These are phyloP conservation scores for Polypedilum vanderplanki DNA, from an alignment of 1,140 invertebrate species.

Conservation along the genomic window DNA sequence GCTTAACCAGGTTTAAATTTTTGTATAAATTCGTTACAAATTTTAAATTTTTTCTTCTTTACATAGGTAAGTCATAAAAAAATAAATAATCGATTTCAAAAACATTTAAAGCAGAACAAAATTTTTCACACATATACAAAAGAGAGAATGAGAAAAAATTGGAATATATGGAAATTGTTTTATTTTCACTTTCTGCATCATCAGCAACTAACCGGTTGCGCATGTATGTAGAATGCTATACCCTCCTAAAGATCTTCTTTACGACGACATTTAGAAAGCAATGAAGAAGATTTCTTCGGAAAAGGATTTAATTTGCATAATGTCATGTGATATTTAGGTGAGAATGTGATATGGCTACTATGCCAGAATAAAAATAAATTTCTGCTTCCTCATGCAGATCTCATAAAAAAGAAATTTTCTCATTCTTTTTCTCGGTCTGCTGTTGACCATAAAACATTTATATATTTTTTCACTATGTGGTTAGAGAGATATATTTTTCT, in stretches of 20 bases:
- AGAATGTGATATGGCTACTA: constrained; percentile 22
- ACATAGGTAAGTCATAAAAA: too few species aligned
- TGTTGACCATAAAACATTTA: constrained; percentile 19
- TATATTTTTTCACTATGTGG: neutral
- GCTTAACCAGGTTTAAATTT: too few species aligned
- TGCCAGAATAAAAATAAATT: neutral
- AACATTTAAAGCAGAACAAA: too few species aligned
- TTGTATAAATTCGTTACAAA: too few species aligned
- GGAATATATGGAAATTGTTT: constrained; percentile 27
- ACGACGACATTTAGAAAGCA: too few species aligned
- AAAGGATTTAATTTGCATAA: constrained; percentile 26
- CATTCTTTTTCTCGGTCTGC: neutral
- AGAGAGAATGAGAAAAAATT: neutral
- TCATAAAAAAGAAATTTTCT: constrained; percentile 20
- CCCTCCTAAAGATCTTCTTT: neutral
- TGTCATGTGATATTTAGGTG: constrained; percentile 22
- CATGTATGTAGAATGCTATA: neutral
- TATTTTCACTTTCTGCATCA: constrained; percentile 17
- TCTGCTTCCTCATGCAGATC: constrained; percentile 16
- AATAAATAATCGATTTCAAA: too few species aligned
- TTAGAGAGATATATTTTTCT: constrained; percentile 3
- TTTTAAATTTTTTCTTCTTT: too few species aligned
- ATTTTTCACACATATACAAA: neutral
- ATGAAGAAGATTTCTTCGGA: neutral
- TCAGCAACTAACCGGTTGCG: constrained; percentile 21